A percentile compares a stretch with the other conserved stretches of the same genome.
phyloP scores from a whole-genome alignment of 1,140 invertebrate genomes.

The Melitaea cinxia region DNA sequence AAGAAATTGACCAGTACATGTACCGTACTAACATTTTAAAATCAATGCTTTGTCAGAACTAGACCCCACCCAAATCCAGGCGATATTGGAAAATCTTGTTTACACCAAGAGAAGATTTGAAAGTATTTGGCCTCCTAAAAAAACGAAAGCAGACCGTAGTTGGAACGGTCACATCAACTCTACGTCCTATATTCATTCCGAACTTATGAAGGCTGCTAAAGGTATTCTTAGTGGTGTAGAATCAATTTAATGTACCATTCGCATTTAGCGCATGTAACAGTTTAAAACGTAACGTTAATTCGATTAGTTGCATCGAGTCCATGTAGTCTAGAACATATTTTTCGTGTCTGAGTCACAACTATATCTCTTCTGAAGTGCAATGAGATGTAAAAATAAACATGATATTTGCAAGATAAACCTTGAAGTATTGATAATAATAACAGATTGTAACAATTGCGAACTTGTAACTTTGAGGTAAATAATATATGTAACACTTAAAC shows the following conservation, averaged over 20 bases:
- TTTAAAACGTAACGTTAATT: constrained; percentile 13
- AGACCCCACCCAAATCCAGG: constrained; percentile 69
- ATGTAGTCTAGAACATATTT: constrained; percentile 14
- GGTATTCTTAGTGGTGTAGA: constrained; percentile 47
- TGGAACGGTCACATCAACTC: constrained; percentile 67
- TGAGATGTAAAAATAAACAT: constrained; percentile 19
- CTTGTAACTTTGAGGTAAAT: constrained; percentile 1
- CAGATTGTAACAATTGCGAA: not conserved
- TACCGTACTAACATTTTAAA: constrained; percentile 65
- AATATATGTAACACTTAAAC: constrained; percentile 8
- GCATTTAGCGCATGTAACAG: constrained; percentile 18
- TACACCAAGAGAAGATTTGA: constrained; percentile 65
- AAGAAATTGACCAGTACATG: too few relatives aligned
- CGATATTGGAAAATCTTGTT: constrained; percentile 70
- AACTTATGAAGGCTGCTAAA: constrained; percentile 70
- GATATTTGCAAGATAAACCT: constrained; percentile 12
- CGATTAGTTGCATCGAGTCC: constrained; percentile 20
- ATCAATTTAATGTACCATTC: constrained; percentile 15
- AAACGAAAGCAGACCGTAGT: constrained; percentile 48
- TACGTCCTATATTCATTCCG: constrained; percentile 60
- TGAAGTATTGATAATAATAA: not conserved
- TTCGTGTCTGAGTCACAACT: constrained; percentile 20
- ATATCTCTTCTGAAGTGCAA: constrained; percentile 21
- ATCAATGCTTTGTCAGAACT: constrained; percentile 70
- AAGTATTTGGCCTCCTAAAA: constrained; percentile 61